A percentile compares a stretch with the other conserved stretches of the same genome.
phyloP scores from a whole-genome alignment of 2,113 vertebrate species.

The Zosterops japonicus region DNA sequence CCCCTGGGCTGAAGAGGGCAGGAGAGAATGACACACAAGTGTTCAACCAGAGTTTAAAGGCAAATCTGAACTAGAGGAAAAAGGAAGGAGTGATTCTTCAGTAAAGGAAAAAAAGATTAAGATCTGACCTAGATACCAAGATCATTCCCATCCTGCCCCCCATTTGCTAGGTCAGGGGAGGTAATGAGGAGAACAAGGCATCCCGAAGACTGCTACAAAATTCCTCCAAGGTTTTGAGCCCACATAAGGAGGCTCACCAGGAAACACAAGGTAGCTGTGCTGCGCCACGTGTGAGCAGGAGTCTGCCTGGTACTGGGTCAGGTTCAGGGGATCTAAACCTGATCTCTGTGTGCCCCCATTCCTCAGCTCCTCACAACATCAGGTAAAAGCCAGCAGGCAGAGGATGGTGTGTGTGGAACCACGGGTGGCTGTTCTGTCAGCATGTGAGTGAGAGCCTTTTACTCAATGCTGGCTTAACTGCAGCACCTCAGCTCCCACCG shows the following conservation, averaged over 20 bases:
- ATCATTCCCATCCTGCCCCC: not conserved
- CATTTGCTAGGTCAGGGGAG: not conserved
- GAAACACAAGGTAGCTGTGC: not conserved
- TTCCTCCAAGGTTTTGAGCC: not conserved
- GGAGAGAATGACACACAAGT: not conserved
- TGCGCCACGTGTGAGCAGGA: accelerated
- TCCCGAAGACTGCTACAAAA: not conserved
- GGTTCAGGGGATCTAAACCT: not conserved
- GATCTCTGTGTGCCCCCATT: not conserved
- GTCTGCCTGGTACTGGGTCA: not conserved
- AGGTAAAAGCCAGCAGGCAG: not conserved
- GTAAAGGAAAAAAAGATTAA: not conserved
- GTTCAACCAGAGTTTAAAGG: not conserved
- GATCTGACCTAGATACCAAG: slow-evolving; percentile 19
- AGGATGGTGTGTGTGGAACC: not conserved
- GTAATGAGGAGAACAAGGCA: not conserved
- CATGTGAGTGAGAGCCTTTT: not conserved
- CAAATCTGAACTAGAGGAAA: not conserved
- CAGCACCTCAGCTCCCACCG: not conserved
- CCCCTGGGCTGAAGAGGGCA: not conserved
- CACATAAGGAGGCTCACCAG: not conserved
- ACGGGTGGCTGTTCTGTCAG: not conserved
- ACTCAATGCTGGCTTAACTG: not conserved
- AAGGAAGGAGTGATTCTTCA: not conserved
- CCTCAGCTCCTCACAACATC: not conserved